Evolutionary conservation across 2,113 vertebrate genomes (phyloP), one percentile per base, ranked within the genome.

Genomic region (Forbesichthys papilliferus): DNA sequence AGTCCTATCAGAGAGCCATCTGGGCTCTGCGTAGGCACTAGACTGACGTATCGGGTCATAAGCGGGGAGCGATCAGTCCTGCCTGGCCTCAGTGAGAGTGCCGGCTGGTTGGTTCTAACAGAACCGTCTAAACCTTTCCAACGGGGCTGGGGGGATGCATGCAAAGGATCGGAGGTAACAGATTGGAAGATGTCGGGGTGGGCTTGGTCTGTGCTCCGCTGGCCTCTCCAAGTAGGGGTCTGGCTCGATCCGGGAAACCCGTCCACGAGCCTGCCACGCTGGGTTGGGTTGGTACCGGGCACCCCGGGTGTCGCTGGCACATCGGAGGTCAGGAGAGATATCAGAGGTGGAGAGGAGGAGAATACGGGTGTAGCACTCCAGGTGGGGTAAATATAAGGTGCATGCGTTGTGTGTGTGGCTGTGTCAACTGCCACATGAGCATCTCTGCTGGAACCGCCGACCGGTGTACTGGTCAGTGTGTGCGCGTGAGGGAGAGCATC

Each of bases 181-280:
- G 67, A 1, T 3, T 64, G 61, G 58, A 69, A 76, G 57, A 46
- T 14, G 61, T 73, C 46, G 13, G 74, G 64, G 27, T 47, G 11
- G 9, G 68, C 48, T 53, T 46, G 3, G 9, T 68, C 66, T 34
- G 77, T 78, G 66, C 66, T 84, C 56, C 69, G 58, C 34, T 71
- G 71, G 59, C 34, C 77, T 58, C 80, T 84, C 75, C 77, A 73
- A 20, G 70, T 67, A 51, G 58, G 36, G 13, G 54, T 4, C 1
- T 4, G 48, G 48, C 75, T 59, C n/a, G 68, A 33, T 56, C 14
- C 55, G 7, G 63, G 36, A 33, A 49, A 42, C 64, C 16, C 64
- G 9, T 49, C 69, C 27, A 68, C 53, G 54, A 64, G 49, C 13
- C 61, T 67, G 47, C 6, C 55, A 8, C 0, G 71, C 55, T 53